Percentiles rank a stretch among this genome's conserved stretches.
These are phyloP conservation scores for Borostomias antarcticus DNA, from an alignment of 2,797 vertebrate species.

Conservation along the genomic window DNA sequence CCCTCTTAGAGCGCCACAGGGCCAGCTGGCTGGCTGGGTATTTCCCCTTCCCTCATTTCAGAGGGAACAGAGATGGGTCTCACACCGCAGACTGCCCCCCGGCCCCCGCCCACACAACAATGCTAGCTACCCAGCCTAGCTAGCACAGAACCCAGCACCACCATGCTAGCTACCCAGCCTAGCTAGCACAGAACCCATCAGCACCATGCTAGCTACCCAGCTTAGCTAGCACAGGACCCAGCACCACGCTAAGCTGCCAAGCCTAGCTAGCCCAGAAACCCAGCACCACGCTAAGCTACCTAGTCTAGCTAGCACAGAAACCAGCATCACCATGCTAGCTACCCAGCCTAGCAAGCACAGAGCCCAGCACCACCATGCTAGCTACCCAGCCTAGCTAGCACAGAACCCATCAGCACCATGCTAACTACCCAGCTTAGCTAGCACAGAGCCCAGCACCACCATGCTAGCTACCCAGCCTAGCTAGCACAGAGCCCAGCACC, in stretches of 20 bases:
- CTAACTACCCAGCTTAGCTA: too few species aligned
- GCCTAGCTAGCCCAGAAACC: too few species aligned
- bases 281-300: too few species aligned
- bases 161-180: background rate
- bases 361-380: too few species aligned
- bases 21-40: constrained; percentile 30
- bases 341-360: too few species aligned
- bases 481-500: too few species aligned
- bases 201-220: too few species aligned
- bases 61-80: constrained; percentile 49
- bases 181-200: constrained; percentile 58
- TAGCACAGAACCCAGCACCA: too few species aligned
- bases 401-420: too few species aligned
- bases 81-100: constrained; percentile 63
- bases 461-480: background rate
- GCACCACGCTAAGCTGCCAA: background rate
- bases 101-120: constrained; percentile 36
- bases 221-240: background rate
- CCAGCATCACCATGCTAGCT: constrained; percentile 7
- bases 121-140: background rate
- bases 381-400: too few species aligned
- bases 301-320: too few species aligned
- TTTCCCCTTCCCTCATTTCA: constrained; percentile 51
- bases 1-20: background rate
- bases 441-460: background rate